Conservation (phyloP, 2,113 vertebrate species). For the Delphinus delphis region DNA sequence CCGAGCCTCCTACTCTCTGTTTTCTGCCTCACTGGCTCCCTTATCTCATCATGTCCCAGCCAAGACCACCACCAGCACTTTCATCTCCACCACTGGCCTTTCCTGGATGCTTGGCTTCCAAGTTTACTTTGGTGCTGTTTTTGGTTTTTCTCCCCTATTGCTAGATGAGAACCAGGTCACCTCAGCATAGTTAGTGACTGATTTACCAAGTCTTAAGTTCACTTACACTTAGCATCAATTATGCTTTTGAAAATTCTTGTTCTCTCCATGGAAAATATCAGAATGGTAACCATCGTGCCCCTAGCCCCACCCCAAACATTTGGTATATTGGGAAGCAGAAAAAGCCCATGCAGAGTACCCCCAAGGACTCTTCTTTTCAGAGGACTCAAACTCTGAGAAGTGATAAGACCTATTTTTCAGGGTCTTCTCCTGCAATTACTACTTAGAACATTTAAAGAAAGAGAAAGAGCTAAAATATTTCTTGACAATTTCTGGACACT, state of each 20-base stretch:
- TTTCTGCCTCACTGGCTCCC: neutral
- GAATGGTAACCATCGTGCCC: neutral
- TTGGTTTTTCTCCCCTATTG: neutral
- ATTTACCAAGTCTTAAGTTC: neutral
- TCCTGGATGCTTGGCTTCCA: neutral
- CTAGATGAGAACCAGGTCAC: neutral
- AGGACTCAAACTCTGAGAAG: neutral
- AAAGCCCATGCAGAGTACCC: neutral
- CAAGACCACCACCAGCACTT: neutral
- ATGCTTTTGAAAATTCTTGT: conserved; percentile 18
- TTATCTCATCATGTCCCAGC: neutral
- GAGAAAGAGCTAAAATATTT: neutral
- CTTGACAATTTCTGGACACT: neutral
- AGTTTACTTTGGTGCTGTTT: neutral
- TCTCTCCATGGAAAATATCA: neutral
- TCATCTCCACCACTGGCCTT: neutral
- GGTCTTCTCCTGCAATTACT: neutral
- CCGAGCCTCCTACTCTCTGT: neutral
- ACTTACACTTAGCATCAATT: neutral
- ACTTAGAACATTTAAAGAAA: neutral
- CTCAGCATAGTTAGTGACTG: neutral
- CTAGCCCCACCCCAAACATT: neutral
- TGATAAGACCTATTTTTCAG: neutral
- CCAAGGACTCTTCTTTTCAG: neutral
- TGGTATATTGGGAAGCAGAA: neutral